These are phyloP conservation scores for Eudyptes chrysolophus DNA, from an alignment of 2,113 vertebrate genomes.

Conservation along the genomic window DNA sequence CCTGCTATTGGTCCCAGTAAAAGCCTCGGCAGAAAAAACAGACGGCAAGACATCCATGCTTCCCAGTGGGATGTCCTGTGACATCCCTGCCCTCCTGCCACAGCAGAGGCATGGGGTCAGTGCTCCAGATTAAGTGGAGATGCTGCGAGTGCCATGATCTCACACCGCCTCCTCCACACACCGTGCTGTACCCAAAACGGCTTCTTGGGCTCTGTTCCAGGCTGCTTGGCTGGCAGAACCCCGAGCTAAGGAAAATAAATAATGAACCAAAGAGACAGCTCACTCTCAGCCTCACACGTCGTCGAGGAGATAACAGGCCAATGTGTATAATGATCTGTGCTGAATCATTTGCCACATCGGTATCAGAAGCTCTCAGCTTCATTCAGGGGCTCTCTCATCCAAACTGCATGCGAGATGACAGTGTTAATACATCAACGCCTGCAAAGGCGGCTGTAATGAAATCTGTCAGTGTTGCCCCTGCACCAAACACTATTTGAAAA, in stretches of 20 bases:
- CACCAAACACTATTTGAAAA: slow-evolving; percentile 55
- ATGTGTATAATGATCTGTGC: slow-evolving; percentile 12
- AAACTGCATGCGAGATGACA: slow-evolving; percentile 35
- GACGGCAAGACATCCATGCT: neutral
- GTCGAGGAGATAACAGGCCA: slow-evolving; percentile 34
- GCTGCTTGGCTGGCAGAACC: neutral
- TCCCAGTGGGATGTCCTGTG: neutral
- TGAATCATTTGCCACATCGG: slow-evolving; percentile 56
- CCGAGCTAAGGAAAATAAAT: slow-evolving; percentile 9
- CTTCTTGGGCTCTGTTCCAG: neutral
- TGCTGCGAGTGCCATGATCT: accelerated
- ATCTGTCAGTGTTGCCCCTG: slow-evolving; percentile 54
- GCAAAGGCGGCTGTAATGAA: slow-evolving; percentile 26
- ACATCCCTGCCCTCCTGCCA: neutral
- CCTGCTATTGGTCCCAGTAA: neutral
- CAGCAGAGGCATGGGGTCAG: neutral
- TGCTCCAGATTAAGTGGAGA: neutral
- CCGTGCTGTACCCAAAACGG: accelerated
- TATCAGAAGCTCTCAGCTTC: slow-evolving; percentile 54
- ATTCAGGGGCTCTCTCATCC: slow-evolving; percentile 42
- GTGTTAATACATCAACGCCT: slow-evolving; percentile 47
- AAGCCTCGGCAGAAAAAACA: neutral
- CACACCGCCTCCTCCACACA: accelerated
- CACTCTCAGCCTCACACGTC: slow-evolving; percentile 29
- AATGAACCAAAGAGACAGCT: slow-evolving; percentile 52